Base-by-base conservation (phyloP, 2,888 invertebrate genomes). In the Amitus sp. region DNA sequence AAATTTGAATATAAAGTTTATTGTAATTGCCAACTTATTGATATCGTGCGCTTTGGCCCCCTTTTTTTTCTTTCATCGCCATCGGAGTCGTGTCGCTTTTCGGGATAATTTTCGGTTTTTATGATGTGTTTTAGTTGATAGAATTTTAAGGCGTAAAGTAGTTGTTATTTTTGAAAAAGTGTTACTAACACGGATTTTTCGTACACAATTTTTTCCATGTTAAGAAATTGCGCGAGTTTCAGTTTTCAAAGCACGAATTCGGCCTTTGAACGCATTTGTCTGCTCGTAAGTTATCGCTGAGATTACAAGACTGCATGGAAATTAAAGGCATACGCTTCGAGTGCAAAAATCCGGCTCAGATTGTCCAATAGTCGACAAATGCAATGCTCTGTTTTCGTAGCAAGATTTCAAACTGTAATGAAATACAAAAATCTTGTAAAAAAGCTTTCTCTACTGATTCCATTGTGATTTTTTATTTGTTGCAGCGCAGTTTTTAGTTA, bases 1-100 rank as follows among this genome's bases (percentile, higher is more conserved):
- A 75, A 72, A 75, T 74, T 74, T 68, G 61, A 72, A 71, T 73
- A 74, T 65, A 71, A 66, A 73, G 73, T 75, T 64, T 67, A 71
- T 69, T 69, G 69, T 68, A 70, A 74, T 69, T 72, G 74, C 71
- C 73, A 69, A 60, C 60, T 60, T 47, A 60, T 42, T 63, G 49
- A 54, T 57, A 57, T 39, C 55, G 23, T 40, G 53, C 54, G 56
- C 59, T 64, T 60, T 57, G 60, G 64, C 57, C 64, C 64, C 34
- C 54, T 43, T 20, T 5, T 43, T 43, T 20, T 43, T 23, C 13
- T 43, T 43, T 43, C n/a, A n/a, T n/a, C n/a, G n/a, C n/a, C n/a
- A n/a, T n/a, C n/a, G n/a, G n/a, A n/a, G n/a, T n/a, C n/a, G n/a
- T n/a, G n/a, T n/a, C n/a, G n/a, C n/a, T n/a, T n/a, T n/a, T n/a